Base-by-base conservation (phyloP, 2,797 vertebrate species). In the Arctocebus calabarensis region DNA sequence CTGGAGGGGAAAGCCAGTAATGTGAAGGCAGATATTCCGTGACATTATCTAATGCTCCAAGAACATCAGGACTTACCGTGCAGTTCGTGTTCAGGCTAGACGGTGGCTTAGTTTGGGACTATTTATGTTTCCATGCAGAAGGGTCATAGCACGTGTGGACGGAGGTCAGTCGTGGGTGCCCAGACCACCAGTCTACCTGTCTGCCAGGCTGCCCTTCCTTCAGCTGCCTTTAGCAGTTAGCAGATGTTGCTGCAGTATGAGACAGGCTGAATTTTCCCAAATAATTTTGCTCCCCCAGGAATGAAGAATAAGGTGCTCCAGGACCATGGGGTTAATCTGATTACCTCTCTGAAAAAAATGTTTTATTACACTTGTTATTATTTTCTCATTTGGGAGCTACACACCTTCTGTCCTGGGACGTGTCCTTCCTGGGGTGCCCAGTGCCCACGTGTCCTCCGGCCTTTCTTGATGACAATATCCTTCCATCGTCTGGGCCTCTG, bases 391-490 rank as follows among this genome's bases (percentile, higher is more conserved):
- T 97, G 95, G 95, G 87, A 98, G 95, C 97, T 97, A 87, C 94
- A 93, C 93, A 96, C 97, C 97, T 97, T 97, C 96, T 98, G 96
- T 96, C 98, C 97, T 95, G 93, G 85, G 98, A 97, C 97, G 96
- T 94, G 96, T 95, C 97, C 97, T 97, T 97, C 98, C 96, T 97
- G 98, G 97, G 87, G 96, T 86, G 84, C 82, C 90, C 48, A 16
- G 74, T 98, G 97, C 95, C 88, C 94, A 96, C 83, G 84, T 97
- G 97, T 97, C 97, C 97, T 96, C 97, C 96, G 97, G 97, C 96
- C 83, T 94, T 98, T 98, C 98, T 98, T 98, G 97, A 98, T 95
- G 98, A 98, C 96, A 97, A 94, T 98, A 97, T 96, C 97, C 98
- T 98, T 98, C 98, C 96, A 97, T 97, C 78, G 96, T 97, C 96